phyloP scores from a whole-genome alignment of 2,888 invertebrate genomes.

The Didymodactylos carnosus region DNA sequence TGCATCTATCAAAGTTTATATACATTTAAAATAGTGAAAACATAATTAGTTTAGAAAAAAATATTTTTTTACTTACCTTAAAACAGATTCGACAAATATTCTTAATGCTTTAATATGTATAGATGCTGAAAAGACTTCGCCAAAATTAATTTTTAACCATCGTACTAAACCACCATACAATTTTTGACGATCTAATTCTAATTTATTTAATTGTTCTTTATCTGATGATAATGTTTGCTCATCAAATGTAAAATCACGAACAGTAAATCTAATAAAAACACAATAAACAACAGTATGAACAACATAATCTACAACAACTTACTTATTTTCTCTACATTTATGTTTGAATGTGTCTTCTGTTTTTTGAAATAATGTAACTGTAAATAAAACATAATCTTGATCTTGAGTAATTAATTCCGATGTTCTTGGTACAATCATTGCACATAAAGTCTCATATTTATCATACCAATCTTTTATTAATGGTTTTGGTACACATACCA shows the following conservation, averaged over 20 bases:
- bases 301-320: background rate
- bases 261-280: conserved; percentile 45
- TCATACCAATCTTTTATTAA: conserved; percentile 49
- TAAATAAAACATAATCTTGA: conserved; percentile 67
- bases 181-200: conserved; percentile 30
- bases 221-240: conserved; percentile 86
- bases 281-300: too few species aligned
- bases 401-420: conserved; percentile 51
- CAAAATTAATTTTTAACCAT: conserved; percentile 98
- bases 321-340: conserved; percentile 70
- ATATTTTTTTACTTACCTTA: conserved; percentile 41
- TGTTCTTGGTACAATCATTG: conserved; percentile 91
- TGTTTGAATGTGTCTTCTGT: conserved; percentile 87
- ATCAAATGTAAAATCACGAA: conserved; percentile 93
- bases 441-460: conserved; percentile 69
- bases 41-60: too few species aligned
- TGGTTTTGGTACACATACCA: conserved; percentile 93
- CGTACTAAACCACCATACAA: conserved; percentile 65
- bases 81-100: conserved; percentile 93
- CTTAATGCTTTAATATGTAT: conserved; percentile 92
- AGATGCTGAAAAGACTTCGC: conserved; percentile 95
- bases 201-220: conserved; percentile 84
- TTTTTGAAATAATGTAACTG: conserved; percentile 84
- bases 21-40: too few species aligned
- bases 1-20: too few species aligned